Conservation (phyloP, 2,888 invertebrate species). For the Nemurella pictetii region DNA sequence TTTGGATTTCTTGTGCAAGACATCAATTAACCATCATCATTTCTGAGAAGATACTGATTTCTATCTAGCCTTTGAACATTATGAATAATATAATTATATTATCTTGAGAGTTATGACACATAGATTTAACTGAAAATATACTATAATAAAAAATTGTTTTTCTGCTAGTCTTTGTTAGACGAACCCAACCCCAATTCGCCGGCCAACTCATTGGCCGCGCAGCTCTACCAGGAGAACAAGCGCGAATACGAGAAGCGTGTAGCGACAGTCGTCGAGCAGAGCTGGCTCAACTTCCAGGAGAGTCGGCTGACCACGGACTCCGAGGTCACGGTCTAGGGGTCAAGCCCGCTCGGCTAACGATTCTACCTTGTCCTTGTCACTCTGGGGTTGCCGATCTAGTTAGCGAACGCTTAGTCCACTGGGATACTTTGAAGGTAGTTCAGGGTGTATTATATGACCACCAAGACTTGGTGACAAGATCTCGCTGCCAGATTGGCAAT, state of each 20-base stretch:
- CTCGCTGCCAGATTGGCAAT: no score
- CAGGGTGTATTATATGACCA: no score
- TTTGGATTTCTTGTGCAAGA: background rate
- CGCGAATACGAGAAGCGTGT: constrained; percentile 69
- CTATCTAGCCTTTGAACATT: background rate
- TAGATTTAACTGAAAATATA: background rate
- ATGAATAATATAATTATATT: background rate
- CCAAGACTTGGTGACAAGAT: no score
- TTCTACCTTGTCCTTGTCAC: background rate
- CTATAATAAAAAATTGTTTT: constrained; percentile 29
- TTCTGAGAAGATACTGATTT: constrained; percentile 17
- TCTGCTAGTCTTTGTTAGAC: constrained; percentile 64
- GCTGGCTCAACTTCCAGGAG: constrained; percentile 58
- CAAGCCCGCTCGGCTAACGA: no score
- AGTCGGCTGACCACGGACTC: constrained; percentile 42
- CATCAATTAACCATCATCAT: constrained; percentile 28
- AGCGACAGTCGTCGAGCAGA: constrained; percentile 65
- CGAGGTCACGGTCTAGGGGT: background rate
- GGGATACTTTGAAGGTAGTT: no score
- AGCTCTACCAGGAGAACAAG: constrained; percentile 67
- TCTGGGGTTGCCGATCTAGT: background rate
- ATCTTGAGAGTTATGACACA: background rate
- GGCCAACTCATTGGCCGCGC: constrained; percentile 67
- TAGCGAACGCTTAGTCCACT: no score
- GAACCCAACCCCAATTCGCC: constrained; percentile 72